Evolutionary conservation across 2,113 vertebrate genomes (phyloP), one percentile per base, ranked within the genome.

Genomic region (Oophaga pumilio): DNA sequence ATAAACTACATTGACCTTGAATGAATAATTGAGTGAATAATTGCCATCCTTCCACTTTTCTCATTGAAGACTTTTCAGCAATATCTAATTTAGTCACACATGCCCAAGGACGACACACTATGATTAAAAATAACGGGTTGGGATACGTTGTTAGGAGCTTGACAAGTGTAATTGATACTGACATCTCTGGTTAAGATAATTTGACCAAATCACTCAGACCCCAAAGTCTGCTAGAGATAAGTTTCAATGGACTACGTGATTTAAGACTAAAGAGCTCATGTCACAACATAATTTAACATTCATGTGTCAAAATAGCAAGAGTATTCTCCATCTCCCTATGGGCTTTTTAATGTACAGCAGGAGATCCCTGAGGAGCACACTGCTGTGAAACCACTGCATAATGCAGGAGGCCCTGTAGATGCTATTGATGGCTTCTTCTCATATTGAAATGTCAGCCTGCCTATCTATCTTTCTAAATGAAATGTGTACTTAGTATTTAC

Each of bases 381-480:
- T 82, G 69, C 68, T 85, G 64, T n/a, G 8, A 85, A 71, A 59
- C 49, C 24, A 76, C 57, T 85, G 82, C 64, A 89, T 89, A 87
- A 89, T 89, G 86, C 76, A 87, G 59, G 49, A 87, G 56, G 26
- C 20, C 77, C 73, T 74, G 82, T 14, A 33, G 57, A 85, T 22
- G 80, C 53, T 28, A 85, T 50, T 68, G 69, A 88, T 76, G 62
- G 53, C 57, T 26, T 33, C 52, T 69, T 60, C 76, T 64, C 68
- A 77, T 89, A 83, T 68, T 87, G 60, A 87, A 86, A 77, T 87
- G 68, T 80, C 69, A 89, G 28, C 49, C 82, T 81, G 43, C 57
- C 26, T 83, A 71, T 85, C 77, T 71, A 87, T 87, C 68, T 80
- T 68, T 20, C 82, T 87, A 83, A 87, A 86, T 84, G 59, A 89